Conservation (phyloP, 2,113 vertebrate species). For the Tyrannus savana region DNA sequence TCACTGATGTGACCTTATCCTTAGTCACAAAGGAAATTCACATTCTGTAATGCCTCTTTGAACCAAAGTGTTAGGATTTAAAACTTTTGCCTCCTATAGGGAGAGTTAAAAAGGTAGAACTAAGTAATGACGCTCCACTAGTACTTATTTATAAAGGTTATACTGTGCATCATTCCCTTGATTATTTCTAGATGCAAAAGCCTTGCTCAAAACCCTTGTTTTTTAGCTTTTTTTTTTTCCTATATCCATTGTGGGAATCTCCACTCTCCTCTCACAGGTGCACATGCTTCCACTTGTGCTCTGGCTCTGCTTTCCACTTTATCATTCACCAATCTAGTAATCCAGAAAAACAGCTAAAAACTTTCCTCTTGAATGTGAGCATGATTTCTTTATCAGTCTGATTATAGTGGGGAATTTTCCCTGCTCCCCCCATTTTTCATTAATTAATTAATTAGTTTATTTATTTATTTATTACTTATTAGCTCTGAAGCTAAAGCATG, state of each 20-base stretch:
- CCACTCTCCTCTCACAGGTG: not conserved
- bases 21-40: not conserved
- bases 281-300: accelerated
- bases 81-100: not conserved
- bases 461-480: not conserved
- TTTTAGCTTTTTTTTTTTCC: not conserved
- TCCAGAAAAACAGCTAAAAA: not conserved
- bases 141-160: not conserved
- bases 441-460: too few relatives aligned
- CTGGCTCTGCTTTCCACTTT: not conserved
- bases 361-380: not conserved
- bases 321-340: not conserved
- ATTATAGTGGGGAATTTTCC: not conserved
- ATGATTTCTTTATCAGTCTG: not conserved
- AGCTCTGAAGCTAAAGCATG: not conserved
- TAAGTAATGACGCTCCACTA: not conserved
- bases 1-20: not conserved
- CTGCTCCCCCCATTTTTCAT: accelerated
- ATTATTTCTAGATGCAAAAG: not conserved
- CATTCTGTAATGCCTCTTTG: not conserved
- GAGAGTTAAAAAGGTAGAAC: not conserved
- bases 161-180: not conserved
- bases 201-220: not conserved
- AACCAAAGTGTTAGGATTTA: not conserved
- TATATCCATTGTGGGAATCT: not conserved